Conservation (phyloP, 1,140 invertebrate species). For the Lasaia peninsularis region DNA sequence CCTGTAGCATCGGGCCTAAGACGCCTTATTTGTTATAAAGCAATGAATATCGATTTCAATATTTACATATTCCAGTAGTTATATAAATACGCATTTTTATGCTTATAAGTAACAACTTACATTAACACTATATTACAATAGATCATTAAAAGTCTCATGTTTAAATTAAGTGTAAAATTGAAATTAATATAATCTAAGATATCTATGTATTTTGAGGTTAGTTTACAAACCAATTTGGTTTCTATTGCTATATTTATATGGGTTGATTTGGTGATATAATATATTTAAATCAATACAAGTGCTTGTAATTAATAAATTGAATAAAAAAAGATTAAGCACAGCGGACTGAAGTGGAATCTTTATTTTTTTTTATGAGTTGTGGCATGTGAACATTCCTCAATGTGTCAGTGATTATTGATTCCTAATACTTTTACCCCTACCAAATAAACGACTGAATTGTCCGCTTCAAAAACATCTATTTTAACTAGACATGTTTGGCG, state of each 20-base stretch:
- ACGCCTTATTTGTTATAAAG: not conserved
- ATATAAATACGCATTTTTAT: not conserved
- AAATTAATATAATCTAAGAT: not conserved
- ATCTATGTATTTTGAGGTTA: not conserved
- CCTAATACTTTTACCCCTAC: too few species aligned
- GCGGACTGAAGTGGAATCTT: too few species aligned
- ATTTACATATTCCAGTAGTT: not conserved
- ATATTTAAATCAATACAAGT: not conserved
- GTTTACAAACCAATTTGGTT: not conserved
- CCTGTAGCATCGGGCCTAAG: not conserved
- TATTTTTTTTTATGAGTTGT: too few species aligned
- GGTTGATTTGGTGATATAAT: not conserved
- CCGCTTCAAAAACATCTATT: too few species aligned
- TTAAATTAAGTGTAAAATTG: not conserved
- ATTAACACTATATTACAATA: too few species aligned
- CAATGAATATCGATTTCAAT: not conserved
- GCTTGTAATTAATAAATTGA: too few species aligned
- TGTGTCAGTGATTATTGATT: too few species aligned
- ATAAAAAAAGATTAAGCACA: too few species aligned
- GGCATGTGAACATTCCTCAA: too few species aligned
- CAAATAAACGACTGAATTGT: too few species aligned
- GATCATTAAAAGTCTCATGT: not conserved
- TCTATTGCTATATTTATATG: not conserved
- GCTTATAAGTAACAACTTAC: not conserved
- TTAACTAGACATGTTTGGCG: too few species aligned